These are phyloP conservation scores for Drosophila maculinotata DNA, from an alignment of 2,888 invertebrate genomes.

Conservation along the genomic window DNA sequence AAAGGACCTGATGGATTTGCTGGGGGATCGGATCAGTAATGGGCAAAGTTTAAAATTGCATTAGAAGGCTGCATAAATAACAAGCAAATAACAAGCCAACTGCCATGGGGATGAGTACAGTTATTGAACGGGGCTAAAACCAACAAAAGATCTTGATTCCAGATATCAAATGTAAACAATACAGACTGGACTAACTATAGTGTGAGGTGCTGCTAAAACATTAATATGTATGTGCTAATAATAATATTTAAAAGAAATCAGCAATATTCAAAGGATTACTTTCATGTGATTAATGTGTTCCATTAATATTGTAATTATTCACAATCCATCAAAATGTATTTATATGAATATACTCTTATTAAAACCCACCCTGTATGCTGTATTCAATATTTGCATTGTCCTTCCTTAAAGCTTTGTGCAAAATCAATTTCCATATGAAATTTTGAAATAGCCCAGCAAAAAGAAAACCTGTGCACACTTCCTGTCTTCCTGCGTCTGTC, in stretches of 20 bases:
- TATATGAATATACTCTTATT: constrained; percentile 1
- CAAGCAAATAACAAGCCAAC: constrained; percentile 45
- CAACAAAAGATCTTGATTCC: constrained; percentile 24
- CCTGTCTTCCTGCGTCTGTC: constrained; percentile 30
- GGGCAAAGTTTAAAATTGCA: constrained; percentile 70
- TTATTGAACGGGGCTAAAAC: constrained; percentile 36
- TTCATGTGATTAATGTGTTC: too few relatives aligned
- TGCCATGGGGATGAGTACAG: constrained; percentile 10
- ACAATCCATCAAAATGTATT: not conserved
- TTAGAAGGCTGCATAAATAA: constrained; percentile 71
- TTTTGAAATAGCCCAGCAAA: constrained; percentile 15
- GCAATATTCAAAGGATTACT: too few relatives aligned
- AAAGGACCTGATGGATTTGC: constrained; percentile 45
- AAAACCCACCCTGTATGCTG: constrained; percentile 7
- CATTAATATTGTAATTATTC: not conserved
- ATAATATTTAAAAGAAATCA: too few relatives aligned
- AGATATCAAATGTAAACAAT: constrained; percentile 15
- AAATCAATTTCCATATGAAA: constrained; percentile 40
- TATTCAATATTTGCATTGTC: constrained; percentile 3
- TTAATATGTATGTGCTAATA: too few relatives aligned
- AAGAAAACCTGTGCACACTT: constrained; percentile 12
- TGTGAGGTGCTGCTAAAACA: too few relatives aligned
- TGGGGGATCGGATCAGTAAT: constrained; percentile 30
- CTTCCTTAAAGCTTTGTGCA: constrained; percentile 39
- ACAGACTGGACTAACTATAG: not conserved